Evolutionary conservation across 2,797 vertebrate genomes (phyloP), one percentile per base, ranked within the genome.

Genomic region (Borostomias antarcticus): DNA sequence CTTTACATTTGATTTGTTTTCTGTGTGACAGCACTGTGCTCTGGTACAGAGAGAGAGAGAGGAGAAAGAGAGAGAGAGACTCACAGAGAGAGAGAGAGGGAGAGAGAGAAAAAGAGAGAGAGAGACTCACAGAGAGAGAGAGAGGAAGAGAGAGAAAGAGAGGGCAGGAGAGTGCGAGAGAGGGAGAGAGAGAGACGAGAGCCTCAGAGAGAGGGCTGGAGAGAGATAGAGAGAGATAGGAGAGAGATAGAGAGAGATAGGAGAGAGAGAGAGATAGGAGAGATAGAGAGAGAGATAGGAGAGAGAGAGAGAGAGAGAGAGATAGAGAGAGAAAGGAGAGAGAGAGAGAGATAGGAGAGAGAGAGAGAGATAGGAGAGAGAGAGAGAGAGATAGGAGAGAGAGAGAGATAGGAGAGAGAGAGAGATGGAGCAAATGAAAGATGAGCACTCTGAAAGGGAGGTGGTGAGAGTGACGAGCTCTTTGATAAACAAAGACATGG

Each of bases 1-100:
- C 30, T 57, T 10, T 32, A 54, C 52, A 19, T 54, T 54, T 57
- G 54, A 57, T 57, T 57, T 35, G 30, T 57, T 57, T 57, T 57
- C 54, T 33, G 52, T 54, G 52, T 54, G 52, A 54, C 52, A 54
- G 52, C 52, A 17, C 54, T 57, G 54, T 10, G 30, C 33, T 33
- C 54, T 29, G 1, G 15, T 10, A 57, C 52, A 59, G 17, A 40
- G 17, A 25, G 57, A 59, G 33, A 23, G 48, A 51, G 48, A 10
- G 48, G 17, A 1, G 33, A 35, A 10, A 5, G 33, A 35, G 5
- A 35, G 5, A 35, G 33, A n/a, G n/a, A n/a, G n/a, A n/a, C n/a
- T n/a, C n/a, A n/a, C n/a, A n/a, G 5, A 51, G n/a, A 5, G 48
- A 51, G 48, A 23, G 48, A 21, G 48, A 51, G 48, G 21, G 48